phyloP scores from a whole-genome alignment of 2,113 vertebrate species.

The Cyanoliseus patagonus region DNA sequence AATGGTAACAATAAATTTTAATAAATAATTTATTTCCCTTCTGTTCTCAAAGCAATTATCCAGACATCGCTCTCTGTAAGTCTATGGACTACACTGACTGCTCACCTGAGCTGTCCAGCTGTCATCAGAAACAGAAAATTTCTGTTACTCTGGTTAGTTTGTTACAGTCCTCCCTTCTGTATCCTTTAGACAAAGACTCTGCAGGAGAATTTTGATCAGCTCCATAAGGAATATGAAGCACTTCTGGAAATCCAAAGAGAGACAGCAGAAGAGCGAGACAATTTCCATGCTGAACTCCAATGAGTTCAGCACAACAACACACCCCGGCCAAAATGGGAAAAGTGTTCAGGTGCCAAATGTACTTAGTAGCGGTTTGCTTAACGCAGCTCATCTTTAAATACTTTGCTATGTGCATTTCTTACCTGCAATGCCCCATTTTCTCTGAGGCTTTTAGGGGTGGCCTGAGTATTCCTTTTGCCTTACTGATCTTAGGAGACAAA shows the following conservation, averaged over 20 bases:
- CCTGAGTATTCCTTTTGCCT: not conserved
- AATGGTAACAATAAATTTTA: not conserved
- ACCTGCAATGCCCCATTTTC: not conserved
- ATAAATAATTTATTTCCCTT: not conserved
- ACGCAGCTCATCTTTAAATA: not conserved
- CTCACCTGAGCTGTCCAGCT: not conserved
- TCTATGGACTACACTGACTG: too few species aligned
- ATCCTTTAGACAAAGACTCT: slow-evolving; percentile 71
- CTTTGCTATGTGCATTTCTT: not conserved
- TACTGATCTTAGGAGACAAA: not conserved
- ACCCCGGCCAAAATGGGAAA: slow-evolving; percentile 64
- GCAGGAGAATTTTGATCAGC: slow-evolving; percentile 73
- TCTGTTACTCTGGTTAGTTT: not conserved
- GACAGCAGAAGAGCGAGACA: slow-evolving; percentile 56
- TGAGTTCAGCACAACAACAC: slow-evolving; percentile 55
- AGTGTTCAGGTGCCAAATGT: slow-evolving; percentile 68
- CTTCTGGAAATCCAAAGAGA: slow-evolving; percentile 78
- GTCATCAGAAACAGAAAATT: not conserved
- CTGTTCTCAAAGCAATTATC: not conserved
- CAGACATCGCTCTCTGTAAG: not conserved
- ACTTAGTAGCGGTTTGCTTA: not conserved
- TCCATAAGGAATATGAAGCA: slow-evolving; percentile 75
- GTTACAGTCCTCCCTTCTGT: not conserved
- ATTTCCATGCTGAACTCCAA: slow-evolving; percentile 51
- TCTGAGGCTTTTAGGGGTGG: not conserved